phyloP scores from a whole-genome alignment of 2,888 invertebrate genomes.

The Pyrgus malvae region DNA sequence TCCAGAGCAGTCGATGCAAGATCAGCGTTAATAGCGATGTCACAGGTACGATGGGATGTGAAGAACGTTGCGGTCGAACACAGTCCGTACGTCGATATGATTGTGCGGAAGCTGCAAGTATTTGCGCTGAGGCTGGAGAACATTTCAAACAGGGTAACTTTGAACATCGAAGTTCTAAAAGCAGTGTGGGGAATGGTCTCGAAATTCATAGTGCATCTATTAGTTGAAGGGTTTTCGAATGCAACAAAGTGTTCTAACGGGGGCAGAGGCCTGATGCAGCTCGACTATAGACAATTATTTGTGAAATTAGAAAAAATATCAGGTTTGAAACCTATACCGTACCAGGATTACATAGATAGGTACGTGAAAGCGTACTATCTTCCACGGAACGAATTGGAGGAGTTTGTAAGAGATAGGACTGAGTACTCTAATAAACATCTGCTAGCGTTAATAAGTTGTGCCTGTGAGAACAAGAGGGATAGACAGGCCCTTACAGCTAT shows the following conservation, averaged over 20 bases:
- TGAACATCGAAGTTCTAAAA: conserved; percentile 86
- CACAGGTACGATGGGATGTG: conserved; percentile 96
- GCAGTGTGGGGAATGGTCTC: conserved; percentile 94
- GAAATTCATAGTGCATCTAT: conserved; percentile 90
- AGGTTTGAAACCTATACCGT: conserved; percentile 91
- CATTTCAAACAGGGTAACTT: conserved; percentile 85
- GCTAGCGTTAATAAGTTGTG: conserved; percentile 90
- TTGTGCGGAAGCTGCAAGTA: conserved; percentile 88
- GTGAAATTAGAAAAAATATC: conserved; percentile 95
- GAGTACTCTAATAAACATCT: conserved; percentile 96
- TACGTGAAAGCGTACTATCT: conserved; percentile 98
- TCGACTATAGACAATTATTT: conserved; percentile 97
- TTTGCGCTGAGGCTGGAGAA: conserved; percentile 90
- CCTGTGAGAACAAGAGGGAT: conserved; percentile 93
- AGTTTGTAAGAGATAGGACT: conserved; percentile 92
- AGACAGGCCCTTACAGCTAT: conserved; percentile 88
- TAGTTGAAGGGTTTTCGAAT: conserved; percentile 96
- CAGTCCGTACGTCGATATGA: conserved; percentile 91
- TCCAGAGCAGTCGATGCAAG: conserved; percentile 90
- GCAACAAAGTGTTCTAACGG: conserved; percentile 97
- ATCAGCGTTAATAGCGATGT: conserved; percentile 91
- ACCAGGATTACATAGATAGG: conserved; percentile 94
- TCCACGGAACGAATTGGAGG: conserved; percentile 92
- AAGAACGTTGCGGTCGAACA: conserved; percentile 97
- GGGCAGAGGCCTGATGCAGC: conserved; percentile 97